Conservation (phyloP, 2,888 invertebrate genomes). For the Agrilus cyanescens region DNA sequence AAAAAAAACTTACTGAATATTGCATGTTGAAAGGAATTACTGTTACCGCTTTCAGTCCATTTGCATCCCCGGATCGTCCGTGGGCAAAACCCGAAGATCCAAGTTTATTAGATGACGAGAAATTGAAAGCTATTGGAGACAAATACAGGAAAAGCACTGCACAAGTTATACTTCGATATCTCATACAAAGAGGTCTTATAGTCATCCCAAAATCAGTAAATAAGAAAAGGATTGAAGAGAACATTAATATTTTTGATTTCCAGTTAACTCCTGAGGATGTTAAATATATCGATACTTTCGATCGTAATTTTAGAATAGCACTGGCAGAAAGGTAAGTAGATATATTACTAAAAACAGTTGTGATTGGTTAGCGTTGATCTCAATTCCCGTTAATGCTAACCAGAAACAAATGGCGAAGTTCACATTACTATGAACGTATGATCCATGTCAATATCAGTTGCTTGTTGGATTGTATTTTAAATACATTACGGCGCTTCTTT, state of each 20-base stretch:
- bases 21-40: constrained; percentile 35
- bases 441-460: too few relatives aligned
- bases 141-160: constrained; percentile 37
- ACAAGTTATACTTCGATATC: constrained; percentile 35
- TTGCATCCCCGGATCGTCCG: constrained; percentile 41
- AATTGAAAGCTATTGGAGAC: constrained; percentile 33
- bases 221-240: constrained; percentile 43
- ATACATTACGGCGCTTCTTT: too few relatives aligned
- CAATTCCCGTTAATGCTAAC: too few relatives aligned
- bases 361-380: too few relatives aligned
- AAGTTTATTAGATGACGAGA: constrained; percentile 34
- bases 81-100: constrained; percentile 36
- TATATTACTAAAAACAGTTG: too few relatives aligned
- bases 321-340: too few relatives aligned
- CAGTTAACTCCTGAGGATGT: constrained; percentile 38
- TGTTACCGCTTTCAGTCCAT: constrained; percentile 43
- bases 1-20: constrained; percentile 36
- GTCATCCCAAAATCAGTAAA: constrained; percentile 48
- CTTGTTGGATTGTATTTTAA: too few relatives aligned
- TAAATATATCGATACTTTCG: constrained; percentile 40
- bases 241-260: constrained; percentile 52
- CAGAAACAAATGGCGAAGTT: too few relatives aligned
- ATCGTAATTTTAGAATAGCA: constrained; percentile 48
- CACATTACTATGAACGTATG: too few relatives aligned
- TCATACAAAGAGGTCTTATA: constrained; percentile 45